These are phyloP conservation scores for Hydrotaea cyrtoneurina DNA, from an alignment of 2,888 invertebrate genomes.

Conservation along the genomic window DNA sequence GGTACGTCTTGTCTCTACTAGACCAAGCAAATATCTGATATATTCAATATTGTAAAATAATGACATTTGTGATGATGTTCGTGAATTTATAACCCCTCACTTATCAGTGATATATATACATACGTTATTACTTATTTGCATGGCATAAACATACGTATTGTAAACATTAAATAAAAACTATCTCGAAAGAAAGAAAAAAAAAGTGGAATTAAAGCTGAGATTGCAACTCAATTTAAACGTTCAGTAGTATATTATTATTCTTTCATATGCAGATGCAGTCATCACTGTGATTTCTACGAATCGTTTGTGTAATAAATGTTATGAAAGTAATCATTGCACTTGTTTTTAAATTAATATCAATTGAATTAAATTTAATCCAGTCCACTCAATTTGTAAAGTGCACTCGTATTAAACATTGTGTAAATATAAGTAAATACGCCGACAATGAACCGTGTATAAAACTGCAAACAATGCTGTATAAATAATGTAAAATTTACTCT, in stretches of 20 bases:
- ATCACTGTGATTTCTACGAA: slow-evolving; percentile 1
- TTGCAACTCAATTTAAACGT: background rate
- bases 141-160: background rate
- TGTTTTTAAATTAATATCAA: slow-evolving; percentile 45
- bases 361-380: slow-evolving; percentile 47
- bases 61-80: too few species aligned
- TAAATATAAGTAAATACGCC: background rate
- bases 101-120: background rate
- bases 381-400: slow-evolving; percentile 45
- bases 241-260: background rate
- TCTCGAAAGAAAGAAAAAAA: background rate
- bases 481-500: background rate
- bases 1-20: too few species aligned
- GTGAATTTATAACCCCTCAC: background rate
- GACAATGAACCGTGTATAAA: too few species aligned
- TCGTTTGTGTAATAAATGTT: slow-evolving; percentile 39
- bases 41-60: too few species aligned
- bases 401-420: background rate
- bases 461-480: background rate
- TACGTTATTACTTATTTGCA: background rate
- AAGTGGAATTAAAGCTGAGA: background rate
- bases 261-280: background rate
- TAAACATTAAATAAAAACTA: background rate
- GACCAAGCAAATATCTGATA: too few species aligned
- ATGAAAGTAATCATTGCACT: slow-evolving; percentile 34